Evolutionary conservation across 2,113 vertebrate species (phyloP).

Genomic region (Chitala chitala): DNA sequence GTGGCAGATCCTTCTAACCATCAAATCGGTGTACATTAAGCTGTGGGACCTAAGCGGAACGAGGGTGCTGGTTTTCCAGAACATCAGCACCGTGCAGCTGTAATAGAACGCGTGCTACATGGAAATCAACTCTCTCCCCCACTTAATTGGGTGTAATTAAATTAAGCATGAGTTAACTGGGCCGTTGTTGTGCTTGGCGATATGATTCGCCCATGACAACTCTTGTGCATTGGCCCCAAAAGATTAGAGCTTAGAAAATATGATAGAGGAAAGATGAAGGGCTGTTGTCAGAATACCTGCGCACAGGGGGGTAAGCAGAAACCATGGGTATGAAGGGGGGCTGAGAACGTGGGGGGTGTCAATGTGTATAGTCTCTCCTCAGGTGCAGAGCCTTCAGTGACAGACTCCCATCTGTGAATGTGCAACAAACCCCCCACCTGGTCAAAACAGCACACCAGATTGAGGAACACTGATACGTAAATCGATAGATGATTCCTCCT

Average conservation of each 20-base stretch:
- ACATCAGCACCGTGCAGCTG: background rate
- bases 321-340: background rate
- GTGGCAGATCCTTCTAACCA: too few relatives aligned
- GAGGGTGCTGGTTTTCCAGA: background rate
- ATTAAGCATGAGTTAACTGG: constrained; percentile 53
- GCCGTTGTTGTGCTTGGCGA: too few relatives aligned
- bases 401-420: background rate
- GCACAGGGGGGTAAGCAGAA: too few relatives aligned
- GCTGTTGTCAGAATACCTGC: too few relatives aligned
- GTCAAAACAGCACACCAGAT: background rate
- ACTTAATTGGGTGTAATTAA: constrained; percentile 60
- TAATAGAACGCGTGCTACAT: background rate
- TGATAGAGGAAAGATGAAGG: too few relatives aligned
- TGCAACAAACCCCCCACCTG: background rate
- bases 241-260: too few relatives aligned
- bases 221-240: too few relatives aligned
- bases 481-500: background rate
- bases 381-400: background rate
- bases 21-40: too few relatives aligned
- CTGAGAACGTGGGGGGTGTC: background rate
- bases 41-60: too few relatives aligned
- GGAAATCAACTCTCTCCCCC: constrained; percentile 15
- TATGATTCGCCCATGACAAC: too few relatives aligned
- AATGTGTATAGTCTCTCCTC: background rate
- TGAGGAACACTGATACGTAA: background rate